Base-by-base conservation (phyloP, 35 echinoderm and acorn worm species). In the Apostichopus californicus region DNA sequence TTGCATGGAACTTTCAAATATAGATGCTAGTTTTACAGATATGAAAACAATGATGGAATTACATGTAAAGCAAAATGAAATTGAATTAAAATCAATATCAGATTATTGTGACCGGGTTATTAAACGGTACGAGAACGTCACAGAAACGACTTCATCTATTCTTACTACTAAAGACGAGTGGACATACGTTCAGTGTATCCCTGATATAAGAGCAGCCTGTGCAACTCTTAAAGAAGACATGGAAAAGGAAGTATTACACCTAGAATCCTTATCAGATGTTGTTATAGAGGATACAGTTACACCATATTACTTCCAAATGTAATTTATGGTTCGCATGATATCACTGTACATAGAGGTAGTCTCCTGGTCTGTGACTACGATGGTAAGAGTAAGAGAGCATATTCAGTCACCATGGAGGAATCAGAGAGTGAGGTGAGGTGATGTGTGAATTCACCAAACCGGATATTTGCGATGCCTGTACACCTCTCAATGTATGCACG, bases 391-490 rank as follows among this genome's bases (percentile, higher is more conserved):
- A 82, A 7, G 53, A 5, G 24, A 25, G 24, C 24, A 25, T 25
- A 25, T 25, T 25, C 24, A 25, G 24, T 25, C 24, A 25, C 24
- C 24, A 25, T 25, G 24, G 24, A 25, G 24, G 24, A 25, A 25
- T 25, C 24, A 25, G 24, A 25, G 24, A 25, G 24, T 25, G 0
- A 25, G 24, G 24, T 25, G 0, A 25, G 24, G 24, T 82, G 46
- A 15, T 82, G 5, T 34, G 46, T 82, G 53, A 82, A 82, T 82
- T 82, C 23, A 55, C 55, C 1, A 82, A 82, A 82, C 79, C 79
- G 17, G 55, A 54, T 3, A 8, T 82, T 6, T 3, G 6, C 5
- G 79, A 52, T 53, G 17, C 17, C 11, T 6, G 7, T 7, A 12
- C 3, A 0, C 79, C 79, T 11, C 8, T 82, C 52, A 55, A 52